phyloP scores from a whole-genome alignment of 2,113 vertebrate genomes.

The Lichenostomus cassidix region DNA sequence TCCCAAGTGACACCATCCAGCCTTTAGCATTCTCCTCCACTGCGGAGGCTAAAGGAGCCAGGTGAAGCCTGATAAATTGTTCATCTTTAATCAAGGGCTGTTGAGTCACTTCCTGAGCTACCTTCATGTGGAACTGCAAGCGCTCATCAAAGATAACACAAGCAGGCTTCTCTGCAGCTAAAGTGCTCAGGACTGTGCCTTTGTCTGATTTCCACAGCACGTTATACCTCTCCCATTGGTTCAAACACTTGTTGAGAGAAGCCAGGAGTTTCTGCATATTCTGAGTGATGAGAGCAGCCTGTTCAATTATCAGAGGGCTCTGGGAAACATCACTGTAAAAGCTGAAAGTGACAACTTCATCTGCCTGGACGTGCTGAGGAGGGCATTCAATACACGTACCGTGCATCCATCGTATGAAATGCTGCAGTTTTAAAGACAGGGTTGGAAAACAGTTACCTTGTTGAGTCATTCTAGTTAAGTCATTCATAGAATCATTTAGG shows the following conservation, averaged over 20 bases:
- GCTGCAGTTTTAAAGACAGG: constrained; percentile 64
- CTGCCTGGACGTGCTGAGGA: constrained; percentile 75
- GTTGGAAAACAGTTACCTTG: background rate
- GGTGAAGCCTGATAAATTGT: constrained; percentile 82
- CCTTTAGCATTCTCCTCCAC: constrained; percentile 80
- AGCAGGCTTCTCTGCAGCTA: constrained; percentile 81
- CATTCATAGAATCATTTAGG: background rate
- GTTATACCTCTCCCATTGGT: constrained; percentile 84
- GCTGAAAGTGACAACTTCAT: constrained; percentile 77
- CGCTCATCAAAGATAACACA: constrained; percentile 85
- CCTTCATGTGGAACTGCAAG: constrained; percentile 80
- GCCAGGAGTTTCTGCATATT: constrained; percentile 80
- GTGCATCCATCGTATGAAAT: constrained; percentile 91
- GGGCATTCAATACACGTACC: constrained; percentile 90
- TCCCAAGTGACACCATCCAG: constrained; percentile 85
- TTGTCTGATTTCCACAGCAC: constrained; percentile 88
- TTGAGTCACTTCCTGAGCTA: constrained; percentile 77
- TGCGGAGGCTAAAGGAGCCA: constrained; percentile 76
- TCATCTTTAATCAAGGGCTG: constrained; percentile 78
- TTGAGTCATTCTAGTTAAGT: background rate
- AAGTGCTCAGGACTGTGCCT: constrained; percentile 79
- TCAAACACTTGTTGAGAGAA: constrained; percentile 76
- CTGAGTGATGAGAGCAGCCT: constrained; percentile 76
- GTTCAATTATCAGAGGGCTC: constrained; percentile 80
- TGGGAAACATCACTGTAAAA: constrained; percentile 85